Evolutionary conservation across 1,140 invertebrate species (phyloP), one percentile per base, ranked within the genome.

Genomic region (Drosophila repleta): DNA sequence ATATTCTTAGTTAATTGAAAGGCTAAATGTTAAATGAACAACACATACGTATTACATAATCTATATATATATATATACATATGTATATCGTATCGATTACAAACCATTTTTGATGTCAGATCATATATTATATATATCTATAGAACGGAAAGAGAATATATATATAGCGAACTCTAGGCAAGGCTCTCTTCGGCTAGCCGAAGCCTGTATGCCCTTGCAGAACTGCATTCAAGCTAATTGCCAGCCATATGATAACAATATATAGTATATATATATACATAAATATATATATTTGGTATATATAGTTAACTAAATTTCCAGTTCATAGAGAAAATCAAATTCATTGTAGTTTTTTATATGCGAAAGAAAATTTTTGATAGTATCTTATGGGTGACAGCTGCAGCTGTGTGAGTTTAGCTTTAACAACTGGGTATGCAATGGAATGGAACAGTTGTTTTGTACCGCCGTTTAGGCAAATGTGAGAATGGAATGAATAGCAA

Each of bases 41-140:
- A 84, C 73, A 85, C 76, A 87, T 79, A 87, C 74, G 81, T 85
- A 87, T 85, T 85, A 58, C 65, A 57, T 35, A 65, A 39, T 52
- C 15, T 18, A 64, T 29, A 72, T 55, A 70, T 56, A 58, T 32
- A 69, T 57, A 32, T 56, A 49, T 46, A 53, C 46, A 32, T 53
- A 56, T 43, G 53, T 63, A 53, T 69, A 55, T 55, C 65, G 58
- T 69, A 69, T 53, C 48, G 65, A 62, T 45, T 61, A 48, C 26
- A 35, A 49, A 39, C 29, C 24, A 57, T 48, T 49, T 56, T 67
- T 51, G 55, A 68, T 62, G 65, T 68, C 56, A 49, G 32, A 29
- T 57, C 63, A 65, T 29, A 45, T 48, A 43, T 15, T 43, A 58
- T 52, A 35, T 37, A 29, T 43, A 58, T 52, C 21, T 37, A 29